Percentiles rank a stretch among this genome's conserved stretches.
These are phyloP conservation scores for Heteropelma amictum DNA, from an alignment of 2,888 invertebrate species.

Conservation along the genomic window DNA sequence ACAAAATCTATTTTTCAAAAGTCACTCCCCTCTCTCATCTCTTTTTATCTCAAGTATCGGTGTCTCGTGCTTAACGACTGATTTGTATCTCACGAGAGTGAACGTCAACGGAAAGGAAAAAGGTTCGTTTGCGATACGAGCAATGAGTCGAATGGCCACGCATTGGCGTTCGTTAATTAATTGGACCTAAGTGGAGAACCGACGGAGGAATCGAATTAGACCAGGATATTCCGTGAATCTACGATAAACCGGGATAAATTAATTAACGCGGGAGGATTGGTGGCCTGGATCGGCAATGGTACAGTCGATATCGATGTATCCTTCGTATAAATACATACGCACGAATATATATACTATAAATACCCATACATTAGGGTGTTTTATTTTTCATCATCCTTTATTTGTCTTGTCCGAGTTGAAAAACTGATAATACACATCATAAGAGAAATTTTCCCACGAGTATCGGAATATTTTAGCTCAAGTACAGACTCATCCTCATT, in stretches of 20 bases:
- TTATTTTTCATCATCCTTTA: too few relatives aligned
- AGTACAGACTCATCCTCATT: too few relatives aligned
- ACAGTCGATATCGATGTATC: conserved; percentile 15
- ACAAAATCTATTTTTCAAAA: too few relatives aligned
- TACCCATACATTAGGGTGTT: neutral
- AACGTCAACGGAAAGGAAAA: conserved; percentile 21
- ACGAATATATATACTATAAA: neutral
- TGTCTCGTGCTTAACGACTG: conserved; percentile 10
- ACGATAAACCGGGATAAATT: conserved; percentile 54
- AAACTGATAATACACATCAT: too few relatives aligned
- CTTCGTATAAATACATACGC: neutral
- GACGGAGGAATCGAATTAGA: conserved; percentile 50
- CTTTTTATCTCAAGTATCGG: neutral
- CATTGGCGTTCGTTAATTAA: conserved; percentile 48
- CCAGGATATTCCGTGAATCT: conserved; percentile 42
- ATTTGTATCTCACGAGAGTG: conserved; percentile 12
- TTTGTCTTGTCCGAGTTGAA: too few relatives aligned
- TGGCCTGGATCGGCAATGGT: conserved; percentile 11
- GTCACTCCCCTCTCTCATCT: neutral
- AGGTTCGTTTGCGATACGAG: conserved; percentile 22
- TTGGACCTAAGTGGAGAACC: conserved; percentile 51
- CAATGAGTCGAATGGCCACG: conserved; percentile 46
- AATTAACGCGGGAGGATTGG: conserved; percentile 46
- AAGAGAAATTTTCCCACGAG: too few relatives aligned
- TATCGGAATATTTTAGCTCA: too few relatives aligned